A percentile compares a stretch with the other conserved stretches of the same genome.
Conservation (phyloP, 2,888 invertebrate genomes). For the Drosophila borealis region DNA sequence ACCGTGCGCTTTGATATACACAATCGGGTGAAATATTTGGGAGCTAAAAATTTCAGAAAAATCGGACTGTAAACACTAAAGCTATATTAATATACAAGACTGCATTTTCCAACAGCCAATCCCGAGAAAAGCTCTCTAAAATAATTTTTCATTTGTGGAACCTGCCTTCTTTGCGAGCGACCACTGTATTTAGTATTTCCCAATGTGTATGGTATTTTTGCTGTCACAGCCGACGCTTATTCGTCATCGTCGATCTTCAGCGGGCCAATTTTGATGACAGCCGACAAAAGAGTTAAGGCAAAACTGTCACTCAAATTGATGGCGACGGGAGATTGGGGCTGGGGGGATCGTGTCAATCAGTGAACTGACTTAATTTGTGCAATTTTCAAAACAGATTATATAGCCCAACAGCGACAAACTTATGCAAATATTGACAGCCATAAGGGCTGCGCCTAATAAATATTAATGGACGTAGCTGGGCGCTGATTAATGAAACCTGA, state of each 20-base stretch:
- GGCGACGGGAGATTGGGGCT: neutral
- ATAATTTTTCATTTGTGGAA: too few species aligned
- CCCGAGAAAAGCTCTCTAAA: too few species aligned
- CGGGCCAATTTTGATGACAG: conserved; percentile 58
- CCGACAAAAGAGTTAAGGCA: conserved; percentile 30
- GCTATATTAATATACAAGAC: too few species aligned
- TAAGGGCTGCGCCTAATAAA: conserved; percentile 14
- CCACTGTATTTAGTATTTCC: conserved; percentile 7
- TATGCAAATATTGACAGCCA: conserved; percentile 9
- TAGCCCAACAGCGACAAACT: neutral
- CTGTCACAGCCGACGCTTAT: conserved; percentile 34
- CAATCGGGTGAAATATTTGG: too few species aligned
- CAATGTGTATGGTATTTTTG: conserved; percentile 1
- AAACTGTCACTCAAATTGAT: conserved; percentile 48
- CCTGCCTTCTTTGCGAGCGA: neutral
- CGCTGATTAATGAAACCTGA: conserved; percentile 26
- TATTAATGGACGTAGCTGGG: conserved; percentile 5
- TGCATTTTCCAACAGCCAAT: too few species aligned
- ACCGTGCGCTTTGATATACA: too few species aligned
- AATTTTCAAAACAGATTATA: conserved; percentile 3
- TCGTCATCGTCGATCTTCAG: conserved; percentile 46
- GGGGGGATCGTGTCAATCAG: conserved; percentile 27
- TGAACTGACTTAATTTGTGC: conserved; percentile 16
- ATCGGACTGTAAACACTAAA: too few species aligned
- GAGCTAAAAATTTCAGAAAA: too few species aligned